Conservation (phyloP, 2,113 vertebrate species). For the Promerops cafer region DNA sequence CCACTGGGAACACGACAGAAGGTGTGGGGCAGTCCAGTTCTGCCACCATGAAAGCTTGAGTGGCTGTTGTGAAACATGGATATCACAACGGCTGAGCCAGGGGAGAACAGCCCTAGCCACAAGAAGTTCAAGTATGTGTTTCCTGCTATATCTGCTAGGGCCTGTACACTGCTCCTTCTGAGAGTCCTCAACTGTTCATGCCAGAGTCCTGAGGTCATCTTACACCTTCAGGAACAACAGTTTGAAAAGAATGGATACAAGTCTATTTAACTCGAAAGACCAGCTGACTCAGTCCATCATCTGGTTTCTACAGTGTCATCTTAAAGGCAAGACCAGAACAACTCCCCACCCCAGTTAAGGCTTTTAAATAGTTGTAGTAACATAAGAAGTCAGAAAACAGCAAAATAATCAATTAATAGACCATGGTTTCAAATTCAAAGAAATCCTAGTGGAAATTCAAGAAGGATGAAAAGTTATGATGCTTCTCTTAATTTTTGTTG, state of each 20-base stretch:
- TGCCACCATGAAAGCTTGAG: neutral
- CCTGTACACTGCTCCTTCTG: neutral
- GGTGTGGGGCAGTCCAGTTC: neutral
- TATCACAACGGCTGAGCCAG: neutral
- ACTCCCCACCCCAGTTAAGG: neutral
- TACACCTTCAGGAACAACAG: neutral
- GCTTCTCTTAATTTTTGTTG: neutral
- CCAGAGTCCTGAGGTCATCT: neutral
- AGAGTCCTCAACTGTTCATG: neutral
- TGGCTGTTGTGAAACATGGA: neutral
- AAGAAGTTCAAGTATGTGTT: neutral
- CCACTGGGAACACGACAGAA: neutral
- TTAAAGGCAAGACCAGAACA: neutral
- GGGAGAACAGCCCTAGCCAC: neutral
- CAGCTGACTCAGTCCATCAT: neutral
- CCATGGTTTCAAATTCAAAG: neutral
- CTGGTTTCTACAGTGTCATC: neutral
- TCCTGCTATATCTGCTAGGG: neutral
- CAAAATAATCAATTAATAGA: neutral
- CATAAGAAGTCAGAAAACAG: neutral
- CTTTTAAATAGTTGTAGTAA: neutral
- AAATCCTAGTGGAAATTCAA: neutral
- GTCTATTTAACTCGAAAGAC: neutral
- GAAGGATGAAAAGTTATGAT: neutral
- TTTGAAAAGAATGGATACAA: neutral